phyloP scores from a whole-genome alignment of 2,113 vertebrate genomes.

The Lophochroa leadbeateri region DNA sequence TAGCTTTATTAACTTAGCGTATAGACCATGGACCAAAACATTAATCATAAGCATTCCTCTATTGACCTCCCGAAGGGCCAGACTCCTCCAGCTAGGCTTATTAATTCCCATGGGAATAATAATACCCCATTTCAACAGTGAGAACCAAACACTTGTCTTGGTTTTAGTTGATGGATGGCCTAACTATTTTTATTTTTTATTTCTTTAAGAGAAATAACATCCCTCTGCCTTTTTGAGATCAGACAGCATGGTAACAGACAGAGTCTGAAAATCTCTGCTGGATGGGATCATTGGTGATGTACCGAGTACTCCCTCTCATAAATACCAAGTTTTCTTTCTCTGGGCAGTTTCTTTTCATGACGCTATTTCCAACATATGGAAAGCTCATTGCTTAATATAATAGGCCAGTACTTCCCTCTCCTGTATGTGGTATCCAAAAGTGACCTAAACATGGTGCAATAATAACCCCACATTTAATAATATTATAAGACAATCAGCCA shows the following conservation, averaged over 20 bases:
- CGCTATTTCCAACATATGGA: slow-evolving; percentile 29
- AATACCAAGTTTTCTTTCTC: slow-evolving; percentile 1
- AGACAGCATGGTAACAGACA: slow-evolving; percentile 1
- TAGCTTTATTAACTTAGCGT: slow-evolving; percentile 11
- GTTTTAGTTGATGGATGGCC: slow-evolving; percentile 5
- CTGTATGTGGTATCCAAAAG: slow-evolving; percentile 29
- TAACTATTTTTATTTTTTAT: slow-evolving; percentile 32
- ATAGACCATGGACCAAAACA: slow-evolving; percentile 33
- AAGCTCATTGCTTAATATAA: slow-evolving; percentile 21
- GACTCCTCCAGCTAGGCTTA: slow-evolving; percentile 47
- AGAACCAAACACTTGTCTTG: slow-evolving; percentile 50
- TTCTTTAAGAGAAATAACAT: slow-evolving; percentile 25
- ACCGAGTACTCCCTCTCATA: neutral
- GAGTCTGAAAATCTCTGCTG: slow-evolving; percentile 3
- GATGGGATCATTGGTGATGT: neutral
- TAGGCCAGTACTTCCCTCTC: neutral
- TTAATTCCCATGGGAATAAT: slow-evolving; percentile 37
- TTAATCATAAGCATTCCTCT: slow-evolving; percentile 50
- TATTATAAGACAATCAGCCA: neutral
- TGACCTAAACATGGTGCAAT: slow-evolving; percentile 54
- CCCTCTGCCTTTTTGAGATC: neutral
- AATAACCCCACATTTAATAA: slow-evolving; percentile 7
- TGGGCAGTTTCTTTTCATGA: slow-evolving; percentile 15
- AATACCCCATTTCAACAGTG: slow-evolving; percentile 58
- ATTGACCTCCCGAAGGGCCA: slow-evolving; percentile 33